Conservation (phyloP, 2,888 invertebrate genomes). For the Allacma fusca region DNA sequence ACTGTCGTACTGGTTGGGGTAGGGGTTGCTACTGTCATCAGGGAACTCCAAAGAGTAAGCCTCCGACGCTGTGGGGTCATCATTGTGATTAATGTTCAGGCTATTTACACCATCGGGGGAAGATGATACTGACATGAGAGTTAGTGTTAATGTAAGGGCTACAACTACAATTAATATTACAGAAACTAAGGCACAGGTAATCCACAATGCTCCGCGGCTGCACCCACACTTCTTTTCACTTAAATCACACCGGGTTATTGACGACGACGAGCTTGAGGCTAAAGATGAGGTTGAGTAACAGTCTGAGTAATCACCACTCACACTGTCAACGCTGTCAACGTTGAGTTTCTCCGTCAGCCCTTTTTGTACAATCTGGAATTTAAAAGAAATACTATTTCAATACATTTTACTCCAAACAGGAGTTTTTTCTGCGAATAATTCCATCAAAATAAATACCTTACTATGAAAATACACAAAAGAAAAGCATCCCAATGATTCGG, state of each 20-base stretch:
- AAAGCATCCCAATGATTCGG: no score
- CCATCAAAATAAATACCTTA: no score
- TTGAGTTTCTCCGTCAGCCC: constrained; percentile 4
- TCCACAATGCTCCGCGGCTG: not conserved
- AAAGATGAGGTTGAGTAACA: constrained; percentile 2
- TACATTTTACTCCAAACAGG: no score
- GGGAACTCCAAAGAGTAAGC: not conserved
- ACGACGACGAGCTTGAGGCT: not conserved
- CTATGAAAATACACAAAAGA: no score
- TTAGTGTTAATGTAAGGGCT: not conserved
- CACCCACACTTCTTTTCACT: not conserved
- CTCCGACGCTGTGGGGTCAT: not conserved
- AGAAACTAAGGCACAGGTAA: constrained; percentile 11
- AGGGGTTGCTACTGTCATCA: not conserved
- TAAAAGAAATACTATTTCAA: not conserved
- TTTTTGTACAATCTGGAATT: constrained; percentile 5
- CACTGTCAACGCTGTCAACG: not conserved
- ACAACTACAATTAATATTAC: not conserved
- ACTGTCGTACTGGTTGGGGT: not conserved
- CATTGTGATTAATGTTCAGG: not conserved
- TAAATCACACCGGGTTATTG: constrained; percentile 30
- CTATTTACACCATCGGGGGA: not conserved
- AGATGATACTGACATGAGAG: not conserved
- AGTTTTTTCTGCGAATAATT: no score
- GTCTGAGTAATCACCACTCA: not conserved